Percentiles rank a stretch among this genome's conserved stretches.
phyloP scores from a whole-genome alignment of 1,140 invertebrate species.

The Brevipalpus yothersi region DNA sequence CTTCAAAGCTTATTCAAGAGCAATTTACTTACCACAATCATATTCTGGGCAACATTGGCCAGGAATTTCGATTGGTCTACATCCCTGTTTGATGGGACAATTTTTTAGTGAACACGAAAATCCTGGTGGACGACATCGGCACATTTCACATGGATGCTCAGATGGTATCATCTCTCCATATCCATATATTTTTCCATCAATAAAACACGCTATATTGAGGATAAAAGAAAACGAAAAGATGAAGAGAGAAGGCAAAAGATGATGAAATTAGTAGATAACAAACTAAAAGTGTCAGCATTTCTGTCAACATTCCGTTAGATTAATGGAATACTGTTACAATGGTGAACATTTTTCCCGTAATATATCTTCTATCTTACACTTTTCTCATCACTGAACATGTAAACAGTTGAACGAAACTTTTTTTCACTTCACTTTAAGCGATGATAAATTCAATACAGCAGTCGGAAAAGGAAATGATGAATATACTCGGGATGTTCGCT shows the following conservation, averaged over 20 bases:
- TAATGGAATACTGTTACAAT: no score
- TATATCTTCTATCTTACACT: no score
- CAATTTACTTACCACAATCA: not conserved
- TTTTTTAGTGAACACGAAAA: constrained; percentile 25
- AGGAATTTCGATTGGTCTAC: not conserved
- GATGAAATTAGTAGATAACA: not conserved
- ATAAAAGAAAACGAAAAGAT: not conserved
- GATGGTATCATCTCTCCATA: constrained; percentile 25
- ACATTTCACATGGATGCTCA: constrained; percentile 22
- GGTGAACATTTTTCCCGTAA: no score
- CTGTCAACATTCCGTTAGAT: no score
- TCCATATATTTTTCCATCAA: constrained; percentile 20
- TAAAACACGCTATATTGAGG: constrained; percentile 16
- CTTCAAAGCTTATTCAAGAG: not conserved
- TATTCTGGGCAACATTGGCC: not conserved
- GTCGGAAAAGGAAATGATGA: no score
- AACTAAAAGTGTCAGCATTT: not conserved
- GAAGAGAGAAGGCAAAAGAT: not conserved
- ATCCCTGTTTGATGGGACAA: constrained; percentile 20
- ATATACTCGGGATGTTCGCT: no score
- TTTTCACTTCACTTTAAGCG: no score
- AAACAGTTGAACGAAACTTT: no score
- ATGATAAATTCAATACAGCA: no score
- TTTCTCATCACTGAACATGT: no score
- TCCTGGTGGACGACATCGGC: constrained; percentile 27